A percentile compares a stretch with the other conserved stretches of the same genome.
These are phyloP conservation scores for Desmophyllum pertusum DNA, from an alignment of 92 coral and sea anemone species.

Conservation along the genomic window DNA sequence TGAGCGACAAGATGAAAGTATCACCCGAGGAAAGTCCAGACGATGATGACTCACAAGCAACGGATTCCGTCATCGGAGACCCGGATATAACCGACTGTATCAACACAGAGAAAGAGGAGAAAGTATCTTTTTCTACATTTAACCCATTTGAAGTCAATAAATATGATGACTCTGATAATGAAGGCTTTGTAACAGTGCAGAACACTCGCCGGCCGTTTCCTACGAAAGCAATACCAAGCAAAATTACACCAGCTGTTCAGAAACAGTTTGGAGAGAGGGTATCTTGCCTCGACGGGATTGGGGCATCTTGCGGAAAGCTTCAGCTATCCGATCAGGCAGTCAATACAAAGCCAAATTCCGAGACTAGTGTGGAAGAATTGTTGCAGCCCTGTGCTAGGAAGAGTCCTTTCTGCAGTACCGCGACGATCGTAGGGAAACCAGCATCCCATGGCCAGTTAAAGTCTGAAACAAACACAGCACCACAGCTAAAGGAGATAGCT, in stretches of 20 bases:
- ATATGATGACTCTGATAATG: background rate
- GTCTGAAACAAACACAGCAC: background rate
- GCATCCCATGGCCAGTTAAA: too few species aligned
- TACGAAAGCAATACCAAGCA: background rate
- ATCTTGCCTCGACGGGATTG: background rate
- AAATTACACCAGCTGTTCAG: background rate
- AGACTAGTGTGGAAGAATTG: background rate
- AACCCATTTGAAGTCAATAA: background rate
- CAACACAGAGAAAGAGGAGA: background rate
- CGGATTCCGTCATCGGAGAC: slow-evolving; percentile 12
- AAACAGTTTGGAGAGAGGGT: background rate
- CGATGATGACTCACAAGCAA: slow-evolving; percentile 20
- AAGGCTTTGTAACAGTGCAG: background rate
- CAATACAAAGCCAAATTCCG: background rate
- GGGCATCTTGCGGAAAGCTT: too few species aligned
- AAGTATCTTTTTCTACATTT: background rate
- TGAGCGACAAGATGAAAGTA: background rate
- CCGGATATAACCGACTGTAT: background rate
- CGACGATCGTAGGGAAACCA: background rate
- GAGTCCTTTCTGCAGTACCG: background rate
- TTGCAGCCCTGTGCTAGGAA: background rate
- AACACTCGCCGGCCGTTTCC: background rate
- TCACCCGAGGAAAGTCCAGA: background rate
- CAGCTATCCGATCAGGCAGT: background rate
- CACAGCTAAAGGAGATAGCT: background rate